Conservation (phyloP, 2,888 invertebrate genomes). For the Chrysomela aeneicollis region DNA sequence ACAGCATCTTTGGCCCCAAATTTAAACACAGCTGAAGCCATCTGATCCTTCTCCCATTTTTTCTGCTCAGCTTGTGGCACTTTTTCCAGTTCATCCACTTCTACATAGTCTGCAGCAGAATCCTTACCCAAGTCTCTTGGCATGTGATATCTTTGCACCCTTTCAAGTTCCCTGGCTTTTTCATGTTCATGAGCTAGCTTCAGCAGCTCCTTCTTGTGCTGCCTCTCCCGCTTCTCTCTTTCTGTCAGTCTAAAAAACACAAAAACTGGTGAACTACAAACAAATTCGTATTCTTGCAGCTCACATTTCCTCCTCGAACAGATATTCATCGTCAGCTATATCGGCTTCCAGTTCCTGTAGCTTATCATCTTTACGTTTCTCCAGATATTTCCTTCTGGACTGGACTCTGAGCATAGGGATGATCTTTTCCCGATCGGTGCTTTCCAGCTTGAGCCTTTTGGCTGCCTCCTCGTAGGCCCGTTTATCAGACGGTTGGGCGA, state of each 20-base stretch:
- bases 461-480: conserved; percentile 87
- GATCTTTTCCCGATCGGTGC: conserved; percentile 84
- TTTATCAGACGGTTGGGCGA: conserved; percentile 72
- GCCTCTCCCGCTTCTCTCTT: conserved; percentile 82
- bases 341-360: conserved; percentile 94
- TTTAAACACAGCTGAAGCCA: conserved; percentile 89
- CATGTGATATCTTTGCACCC: conserved; percentile 93
- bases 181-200: conserved; percentile 95
- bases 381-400: conserved; percentile 92
- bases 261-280: not conserved
- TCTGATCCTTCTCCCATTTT: conserved; percentile 98
- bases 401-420: conserved; percentile 88
- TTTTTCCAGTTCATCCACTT: conserved; percentile 87
- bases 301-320: conserved; percentile 89
- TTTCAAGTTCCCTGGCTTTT: conserved; percentile 90
- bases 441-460: conserved; percentile 87
- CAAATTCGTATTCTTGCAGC: conserved; percentile 51
- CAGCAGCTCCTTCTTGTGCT: conserved; percentile 90
- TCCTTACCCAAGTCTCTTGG: conserved; percentile 86
- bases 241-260: conserved; percentile 76
- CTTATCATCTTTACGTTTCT: conserved; percentile 96
- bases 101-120: conserved; percentile 76
- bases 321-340: conserved; percentile 93
- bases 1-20: conserved; percentile 91
- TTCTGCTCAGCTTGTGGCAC: conserved; percentile 84